Conservation (phyloP, 2,113 vertebrate genomes). For the Dryoscopus gambensis region DNA sequence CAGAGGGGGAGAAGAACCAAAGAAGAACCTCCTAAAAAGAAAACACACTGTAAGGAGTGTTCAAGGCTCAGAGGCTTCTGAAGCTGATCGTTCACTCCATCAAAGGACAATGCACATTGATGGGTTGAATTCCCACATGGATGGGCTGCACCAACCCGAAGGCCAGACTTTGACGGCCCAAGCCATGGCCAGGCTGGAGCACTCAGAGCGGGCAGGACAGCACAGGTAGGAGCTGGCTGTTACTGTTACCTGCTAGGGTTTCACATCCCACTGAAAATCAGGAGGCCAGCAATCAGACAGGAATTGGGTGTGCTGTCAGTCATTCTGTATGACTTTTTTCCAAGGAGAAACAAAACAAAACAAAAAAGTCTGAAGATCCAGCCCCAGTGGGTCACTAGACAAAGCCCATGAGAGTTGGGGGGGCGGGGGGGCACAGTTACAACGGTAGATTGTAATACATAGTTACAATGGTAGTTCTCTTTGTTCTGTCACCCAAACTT, state of each 20-base stretch:
- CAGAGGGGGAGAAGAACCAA: neutral
- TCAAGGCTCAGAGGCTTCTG: neutral
- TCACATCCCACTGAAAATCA: neutral
- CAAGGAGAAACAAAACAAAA: neutral
- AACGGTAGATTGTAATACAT: neutral
- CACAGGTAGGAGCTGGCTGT: neutral
- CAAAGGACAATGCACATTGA: neutral
- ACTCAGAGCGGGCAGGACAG: neutral
- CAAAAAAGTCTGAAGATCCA: neutral
- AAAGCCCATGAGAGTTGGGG: neutral
- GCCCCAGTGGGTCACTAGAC: neutral
- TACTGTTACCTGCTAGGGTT: neutral
- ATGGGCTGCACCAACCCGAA: fast-evolving
- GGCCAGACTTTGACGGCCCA: neutral
- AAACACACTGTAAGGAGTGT: fast-evolving
- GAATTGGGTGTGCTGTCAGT: neutral
- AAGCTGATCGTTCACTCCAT: neutral
- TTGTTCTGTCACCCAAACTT: neutral
- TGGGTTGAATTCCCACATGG: fast-evolving
- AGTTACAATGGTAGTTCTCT: neutral
- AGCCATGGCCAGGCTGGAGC: neutral
- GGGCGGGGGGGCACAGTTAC: neutral
- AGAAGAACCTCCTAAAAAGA: neutral
- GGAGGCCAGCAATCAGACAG: neutral
- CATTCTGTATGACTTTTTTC: neutral